phyloP scores from a whole-genome alignment of 2,113 vertebrate genomes.

The Sula dactylatra region DNA sequence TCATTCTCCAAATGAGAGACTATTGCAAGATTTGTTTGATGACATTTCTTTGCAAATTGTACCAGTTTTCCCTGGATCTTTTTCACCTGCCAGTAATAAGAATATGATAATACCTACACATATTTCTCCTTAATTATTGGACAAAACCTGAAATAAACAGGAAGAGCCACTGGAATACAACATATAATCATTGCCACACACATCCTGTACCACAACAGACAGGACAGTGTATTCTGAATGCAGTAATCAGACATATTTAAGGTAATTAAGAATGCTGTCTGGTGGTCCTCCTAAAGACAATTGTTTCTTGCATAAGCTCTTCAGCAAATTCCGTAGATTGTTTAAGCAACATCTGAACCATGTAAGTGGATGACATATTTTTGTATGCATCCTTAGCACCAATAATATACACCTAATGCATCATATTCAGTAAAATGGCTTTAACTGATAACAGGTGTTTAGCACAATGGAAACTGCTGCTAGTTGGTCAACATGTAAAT shows the following conservation, averaged over 20 bases:
- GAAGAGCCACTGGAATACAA: neutral
- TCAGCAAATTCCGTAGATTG: neutral
- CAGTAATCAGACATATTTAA: neutral
- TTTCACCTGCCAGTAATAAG: neutral
- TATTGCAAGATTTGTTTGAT: neutral
- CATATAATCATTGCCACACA: neutral
- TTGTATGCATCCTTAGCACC: neutral
- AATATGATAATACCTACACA: neutral
- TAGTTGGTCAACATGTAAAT: slow-evolving; percentile 73
- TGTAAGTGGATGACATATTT: slow-evolving; percentile 20
- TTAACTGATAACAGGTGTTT: slow-evolving; percentile 61
- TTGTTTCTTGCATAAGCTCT: neutral
- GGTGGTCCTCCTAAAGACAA: neutral
- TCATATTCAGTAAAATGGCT: slow-evolving; percentile 30
- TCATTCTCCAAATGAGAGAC: neutral
- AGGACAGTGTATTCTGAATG: neutral
- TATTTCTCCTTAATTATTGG: neutral
- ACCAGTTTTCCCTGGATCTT: neutral
- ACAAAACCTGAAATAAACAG: neutral
- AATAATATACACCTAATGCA: neutral
- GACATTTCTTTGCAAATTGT: neutral
- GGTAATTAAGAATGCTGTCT: neutral
- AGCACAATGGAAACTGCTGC: slow-evolving; percentile 51
- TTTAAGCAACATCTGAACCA: slow-evolving; percentile 6
- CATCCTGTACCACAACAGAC: neutral